Percentiles rank a stretch among this genome's conserved stretches.
These are phyloP conservation scores for Setipinna tenuifilis DNA, from an alignment of 2,797 vertebrate species.

Conservation along the genomic window DNA sequence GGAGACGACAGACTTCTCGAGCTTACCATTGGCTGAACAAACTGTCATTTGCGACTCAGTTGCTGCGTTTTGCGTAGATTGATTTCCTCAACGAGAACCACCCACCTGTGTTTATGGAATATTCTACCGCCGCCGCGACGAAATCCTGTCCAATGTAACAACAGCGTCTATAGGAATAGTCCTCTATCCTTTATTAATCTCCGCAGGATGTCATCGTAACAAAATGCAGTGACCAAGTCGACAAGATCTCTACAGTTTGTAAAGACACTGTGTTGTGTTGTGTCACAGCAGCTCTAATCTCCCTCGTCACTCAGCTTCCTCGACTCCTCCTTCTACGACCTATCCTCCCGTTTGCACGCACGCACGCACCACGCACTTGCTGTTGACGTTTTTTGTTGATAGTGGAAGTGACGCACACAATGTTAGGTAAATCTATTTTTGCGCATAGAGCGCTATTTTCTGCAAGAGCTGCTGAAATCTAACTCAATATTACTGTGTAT, in stretches of 20 bases:
- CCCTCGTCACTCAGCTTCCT: constrained; percentile 48
- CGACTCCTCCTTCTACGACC: constrained; percentile 50
- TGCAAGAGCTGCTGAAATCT: background rate
- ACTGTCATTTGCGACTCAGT: constrained; percentile 13
- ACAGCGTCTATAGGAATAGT: constrained; percentile 59
- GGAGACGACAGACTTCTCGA: constrained; percentile 37
- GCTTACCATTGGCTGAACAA: constrained; percentile 38
- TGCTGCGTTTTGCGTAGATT: constrained; percentile 25
- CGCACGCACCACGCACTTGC: constrained; percentile 8
- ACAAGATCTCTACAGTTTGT: constrained; percentile 21
- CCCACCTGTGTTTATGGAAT: constrained; percentile 72
- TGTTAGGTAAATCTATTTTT: background rate
- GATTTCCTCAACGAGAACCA: constrained; percentile 41
- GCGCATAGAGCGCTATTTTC: background rate
- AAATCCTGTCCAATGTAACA: constrained; percentile 54
- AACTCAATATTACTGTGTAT: background rate
- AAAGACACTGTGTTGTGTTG: constrained; percentile 35
- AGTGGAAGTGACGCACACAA: constrained; percentile 71
- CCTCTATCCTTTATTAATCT: constrained; percentile 36
- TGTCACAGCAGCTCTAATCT: constrained; percentile 47
- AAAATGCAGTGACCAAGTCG: constrained; percentile 3
- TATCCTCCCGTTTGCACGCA: constrained; percentile 45
- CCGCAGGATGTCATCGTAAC: constrained; percentile 52
- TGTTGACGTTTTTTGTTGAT: constrained; percentile 76
- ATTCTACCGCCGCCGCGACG: constrained; percentile 72